Conservation (phyloP, 2,888 invertebrate species). For the Ectemnius cavifrons region DNA sequence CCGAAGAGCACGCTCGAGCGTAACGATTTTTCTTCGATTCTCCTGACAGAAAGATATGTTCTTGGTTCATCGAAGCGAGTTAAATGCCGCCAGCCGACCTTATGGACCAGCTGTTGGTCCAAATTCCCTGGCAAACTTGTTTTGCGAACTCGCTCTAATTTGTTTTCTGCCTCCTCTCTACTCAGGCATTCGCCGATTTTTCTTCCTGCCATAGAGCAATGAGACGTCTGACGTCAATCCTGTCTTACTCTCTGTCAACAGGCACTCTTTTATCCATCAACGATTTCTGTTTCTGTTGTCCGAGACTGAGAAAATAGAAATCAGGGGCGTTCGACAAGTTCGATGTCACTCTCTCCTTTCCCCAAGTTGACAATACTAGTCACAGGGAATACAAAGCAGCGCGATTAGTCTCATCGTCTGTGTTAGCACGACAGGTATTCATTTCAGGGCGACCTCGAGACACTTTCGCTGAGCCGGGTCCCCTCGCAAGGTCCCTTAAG, state of each 20-base stretch:
- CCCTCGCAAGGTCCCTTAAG: background rate
- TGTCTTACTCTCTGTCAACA: slow-evolving; percentile 9
- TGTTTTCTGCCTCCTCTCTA: slow-evolving; percentile 4
- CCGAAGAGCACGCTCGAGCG: background rate
- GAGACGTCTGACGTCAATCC: slow-evolving; percentile 42
- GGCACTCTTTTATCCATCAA: slow-evolving; percentile 5
- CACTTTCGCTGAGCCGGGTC: background rate
- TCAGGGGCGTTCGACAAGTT: background rate
- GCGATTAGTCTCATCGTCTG: background rate
- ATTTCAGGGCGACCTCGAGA: background rate
- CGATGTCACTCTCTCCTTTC: background rate
- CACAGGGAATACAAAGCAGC: background rate
- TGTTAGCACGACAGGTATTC: background rate
- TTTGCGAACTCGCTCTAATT: slow-evolving; percentile 40
- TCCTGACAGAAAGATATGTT: slow-evolving; percentile 9
- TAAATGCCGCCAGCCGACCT: slow-evolving; percentile 15
- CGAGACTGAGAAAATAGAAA: slow-evolving; percentile 27
- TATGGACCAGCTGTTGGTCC: slow-evolving; percentile 12
- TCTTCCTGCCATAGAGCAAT: slow-evolving; percentile 12
- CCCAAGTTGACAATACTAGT: background rate
- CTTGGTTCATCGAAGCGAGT: slow-evolving; percentile 24
- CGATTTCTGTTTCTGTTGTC: background rate
- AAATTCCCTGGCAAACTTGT: slow-evolving; percentile 26
- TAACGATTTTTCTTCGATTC: slow-evolving; percentile 22
- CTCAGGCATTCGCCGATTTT: slow-evolving; percentile 21